A percentile compares a stretch with the other conserved stretches of the same genome.
These are phyloP conservation scores for Aplidium turbinatum DNA, from an alignment of 23 tunicate species.

Conservation along the genomic window DNA sequence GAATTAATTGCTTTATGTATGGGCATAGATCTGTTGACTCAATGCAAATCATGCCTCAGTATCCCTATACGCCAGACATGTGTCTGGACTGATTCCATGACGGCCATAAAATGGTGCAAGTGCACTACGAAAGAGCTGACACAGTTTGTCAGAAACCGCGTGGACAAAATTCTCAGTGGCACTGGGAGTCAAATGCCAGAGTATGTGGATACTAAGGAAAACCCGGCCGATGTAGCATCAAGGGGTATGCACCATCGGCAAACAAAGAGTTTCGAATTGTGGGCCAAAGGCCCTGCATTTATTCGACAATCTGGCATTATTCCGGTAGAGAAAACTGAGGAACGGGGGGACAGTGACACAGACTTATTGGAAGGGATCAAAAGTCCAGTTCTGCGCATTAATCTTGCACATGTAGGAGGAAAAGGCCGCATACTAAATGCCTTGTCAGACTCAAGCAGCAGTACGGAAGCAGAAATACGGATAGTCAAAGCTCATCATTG, in stretches of 20 bases:
- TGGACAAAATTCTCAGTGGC: background rate
- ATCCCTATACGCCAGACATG: background rate
- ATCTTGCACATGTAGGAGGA: background rate
- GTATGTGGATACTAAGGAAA: background rate
- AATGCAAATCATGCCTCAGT: slow-evolving; percentile 3
- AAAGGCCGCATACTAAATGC: background rate
- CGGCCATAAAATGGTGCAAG: slow-evolving; percentile 18
- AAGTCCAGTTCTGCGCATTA: background rate
- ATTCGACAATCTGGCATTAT: background rate
- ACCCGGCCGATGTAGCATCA: slow-evolving; percentile 25
- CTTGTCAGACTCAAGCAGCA: background rate
- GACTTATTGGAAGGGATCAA: background rate
- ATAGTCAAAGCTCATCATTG: background rate
- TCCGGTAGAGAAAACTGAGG: background rate
- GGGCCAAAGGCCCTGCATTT: slow-evolving; percentile 10
- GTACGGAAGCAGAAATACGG: slow-evolving; percentile 11
- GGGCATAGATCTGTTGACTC: slow-evolving; percentile 4
- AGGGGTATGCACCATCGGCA: background rate
- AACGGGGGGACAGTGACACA: background rate
- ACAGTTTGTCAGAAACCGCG: slow-evolving; percentile 20
- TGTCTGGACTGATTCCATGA: slow-evolving; percentile 12
- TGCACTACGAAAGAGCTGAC: slow-evolving; percentile 1
- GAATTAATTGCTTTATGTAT: slow-evolving; percentile 15
- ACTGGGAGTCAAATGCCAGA: background rate
- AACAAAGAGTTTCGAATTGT: background rate